These are phyloP conservation scores for Numenius arquata DNA, from an alignment of 2,113 vertebrate species.

Conservation along the genomic window DNA sequence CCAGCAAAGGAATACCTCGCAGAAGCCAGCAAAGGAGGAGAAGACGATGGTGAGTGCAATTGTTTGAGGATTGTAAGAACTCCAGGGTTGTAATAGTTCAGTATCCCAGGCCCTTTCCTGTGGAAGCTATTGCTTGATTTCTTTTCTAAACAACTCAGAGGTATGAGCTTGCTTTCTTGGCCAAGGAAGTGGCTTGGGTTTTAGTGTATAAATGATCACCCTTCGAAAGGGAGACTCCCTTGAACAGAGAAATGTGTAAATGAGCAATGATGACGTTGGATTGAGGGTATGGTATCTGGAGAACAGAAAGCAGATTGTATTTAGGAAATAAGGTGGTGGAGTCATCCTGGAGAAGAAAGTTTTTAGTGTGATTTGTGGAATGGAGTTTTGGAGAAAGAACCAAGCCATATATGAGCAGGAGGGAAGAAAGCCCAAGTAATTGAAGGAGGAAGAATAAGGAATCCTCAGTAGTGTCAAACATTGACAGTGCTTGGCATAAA, in stretches of 20 bases:
- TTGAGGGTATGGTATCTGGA: background rate
- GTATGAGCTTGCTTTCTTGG: background rate
- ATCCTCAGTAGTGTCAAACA: background rate
- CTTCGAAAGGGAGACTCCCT: background rate
- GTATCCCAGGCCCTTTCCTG: background rate
- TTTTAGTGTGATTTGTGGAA: background rate
- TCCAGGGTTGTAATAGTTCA: background rate
- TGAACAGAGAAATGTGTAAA: background rate
- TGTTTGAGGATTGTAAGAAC: background rate
- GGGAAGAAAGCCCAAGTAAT: background rate
- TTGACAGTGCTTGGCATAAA: background rate
- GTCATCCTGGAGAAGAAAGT: background rate
- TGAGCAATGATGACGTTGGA: accelerated
- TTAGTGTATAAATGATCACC: background rate
- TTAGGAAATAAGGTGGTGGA: background rate
- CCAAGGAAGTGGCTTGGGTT: background rate
- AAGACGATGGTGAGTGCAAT: background rate
- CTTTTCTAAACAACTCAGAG: background rate
- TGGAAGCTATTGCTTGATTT: conserved; percentile 16
- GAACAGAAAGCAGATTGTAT: background rate
- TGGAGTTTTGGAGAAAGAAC: background rate
- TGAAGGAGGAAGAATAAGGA: background rate
- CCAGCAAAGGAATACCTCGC: background rate
- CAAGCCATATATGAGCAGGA: accelerated
- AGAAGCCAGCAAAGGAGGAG: background rate